Evolutionary conservation across 2,797 vertebrate species (phyloP), one percentile per base, ranked within the genome.

Genomic region (Iguana delicatissima): DNA sequence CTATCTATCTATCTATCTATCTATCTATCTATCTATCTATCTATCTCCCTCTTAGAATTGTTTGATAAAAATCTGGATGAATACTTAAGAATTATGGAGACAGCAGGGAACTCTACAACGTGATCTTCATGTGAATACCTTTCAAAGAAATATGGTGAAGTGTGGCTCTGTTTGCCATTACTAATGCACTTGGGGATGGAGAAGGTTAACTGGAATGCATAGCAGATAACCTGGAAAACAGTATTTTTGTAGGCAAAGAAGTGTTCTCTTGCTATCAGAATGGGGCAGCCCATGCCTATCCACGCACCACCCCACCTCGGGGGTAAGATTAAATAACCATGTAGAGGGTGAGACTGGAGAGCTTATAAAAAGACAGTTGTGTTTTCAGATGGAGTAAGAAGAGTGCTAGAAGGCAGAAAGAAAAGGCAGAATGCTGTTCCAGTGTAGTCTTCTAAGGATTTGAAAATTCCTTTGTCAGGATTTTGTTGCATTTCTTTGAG

Each of bases 21-120:
- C 42, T 42, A 42, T 42, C 42, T 42, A 57, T 57, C 10, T 57
- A 57, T 14, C 2, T 57, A 42, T 42, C 42, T 42, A 42, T 42
- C 42, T 42, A 42, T 42, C n/a, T n/a, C 92, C 38, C 42, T 46
- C 42, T 92, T 82, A 86, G 69, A 95, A 92, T 14, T 3, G 73
- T 89, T 93, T 94, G 83, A 57, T 73, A 29, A n/a, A 89, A 22
- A 46, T 83, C 29, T 88, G 50, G 93, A 85, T 88, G 82, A 89
- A 90, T 77, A 80, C 62, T 95, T 92, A 92, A 52, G 82, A 95
- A 95, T 93, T 90, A 92, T 74, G 83, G 93, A 94, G 91, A 95
- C 93, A 80, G 72, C n/a, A 72, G 50, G 91, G 95, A 96, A 93
- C 77, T 84, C 74, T 89, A 83, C 82, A 18, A 73, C 57, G 89